phyloP scores from a whole-genome alignment of 2,113 vertebrate genomes.

The Cromileptes altivelis region DNA sequence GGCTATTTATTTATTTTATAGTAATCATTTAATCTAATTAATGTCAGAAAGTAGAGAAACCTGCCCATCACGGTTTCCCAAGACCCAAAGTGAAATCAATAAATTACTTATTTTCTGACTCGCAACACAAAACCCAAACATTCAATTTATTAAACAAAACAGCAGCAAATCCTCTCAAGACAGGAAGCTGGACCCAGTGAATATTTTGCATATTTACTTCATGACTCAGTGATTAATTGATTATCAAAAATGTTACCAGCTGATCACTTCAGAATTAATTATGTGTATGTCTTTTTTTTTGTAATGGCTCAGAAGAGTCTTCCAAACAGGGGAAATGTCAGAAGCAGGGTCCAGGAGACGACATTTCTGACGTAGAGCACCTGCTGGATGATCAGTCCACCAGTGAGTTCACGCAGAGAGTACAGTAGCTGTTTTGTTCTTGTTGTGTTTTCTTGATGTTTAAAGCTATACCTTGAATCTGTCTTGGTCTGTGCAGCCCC shows the following conservation, averaged over 20 bases:
- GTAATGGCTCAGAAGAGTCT: conserved; percentile 21
- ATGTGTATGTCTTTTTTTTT: conserved; percentile 18
- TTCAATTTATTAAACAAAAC: neutral
- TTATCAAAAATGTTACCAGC: neutral
- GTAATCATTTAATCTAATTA: neutral
- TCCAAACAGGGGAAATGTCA: conserved; percentile 10
- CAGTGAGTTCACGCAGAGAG: conserved; percentile 78
- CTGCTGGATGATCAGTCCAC: conserved; percentile 35
- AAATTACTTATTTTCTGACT: neutral
- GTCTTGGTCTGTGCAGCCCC: conserved; percentile 80
- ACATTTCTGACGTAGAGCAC: conserved; percentile 53
- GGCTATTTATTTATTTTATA: neutral
- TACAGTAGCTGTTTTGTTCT: neutral
- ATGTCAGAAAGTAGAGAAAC: neutral
- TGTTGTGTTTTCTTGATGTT: conserved; percentile 24
- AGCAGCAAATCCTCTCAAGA: neutral
- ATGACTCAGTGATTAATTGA: too few species aligned
- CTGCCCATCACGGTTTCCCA: too few species aligned
- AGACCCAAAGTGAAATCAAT: neutral
- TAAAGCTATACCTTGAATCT: neutral
- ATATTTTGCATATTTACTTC: too few species aligned
- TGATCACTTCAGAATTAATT: neutral
- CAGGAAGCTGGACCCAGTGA: neutral
- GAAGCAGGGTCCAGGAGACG: conserved; percentile 11
- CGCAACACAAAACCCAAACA: neutral